Conservation (phyloP, 2,888 invertebrate genomes). For the Serrognathus titanus region DNA sequence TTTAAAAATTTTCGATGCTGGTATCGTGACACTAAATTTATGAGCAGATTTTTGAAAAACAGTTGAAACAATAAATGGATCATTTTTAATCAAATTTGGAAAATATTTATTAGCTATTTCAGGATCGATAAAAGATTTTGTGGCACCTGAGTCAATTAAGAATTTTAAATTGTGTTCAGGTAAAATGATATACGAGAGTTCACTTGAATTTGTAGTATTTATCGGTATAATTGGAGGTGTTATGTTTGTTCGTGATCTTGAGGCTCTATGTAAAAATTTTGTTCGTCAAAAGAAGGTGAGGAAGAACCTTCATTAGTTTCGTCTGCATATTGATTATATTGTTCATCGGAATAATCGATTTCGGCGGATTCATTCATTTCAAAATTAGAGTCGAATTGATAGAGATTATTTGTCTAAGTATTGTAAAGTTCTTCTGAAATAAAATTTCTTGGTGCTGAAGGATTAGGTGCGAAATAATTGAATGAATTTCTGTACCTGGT, state of each 20-base stretch:
- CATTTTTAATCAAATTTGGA: too few relatives aligned
- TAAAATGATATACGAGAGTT: constrained; percentile 18
- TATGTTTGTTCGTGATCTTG: too few relatives aligned
- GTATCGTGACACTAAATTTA: neutral
- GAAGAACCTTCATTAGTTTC: neutral
- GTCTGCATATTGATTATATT: neutral
- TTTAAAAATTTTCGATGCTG: constrained; percentile 6
- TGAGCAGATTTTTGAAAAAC: too few relatives aligned
- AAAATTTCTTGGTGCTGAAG: neutral
- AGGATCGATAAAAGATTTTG: constrained; percentile 21
- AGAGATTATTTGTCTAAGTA: neutral
- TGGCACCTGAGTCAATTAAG: constrained; percentile 18
- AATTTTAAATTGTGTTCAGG: constrained; percentile 20
- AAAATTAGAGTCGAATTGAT: neutral
- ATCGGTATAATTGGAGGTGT: too few relatives aligned
- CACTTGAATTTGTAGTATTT: constrained; percentile 1
- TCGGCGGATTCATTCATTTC: neutral
- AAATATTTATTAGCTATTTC: constrained; percentile 16
- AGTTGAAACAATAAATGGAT: too few relatives aligned
- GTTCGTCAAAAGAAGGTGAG: neutral
- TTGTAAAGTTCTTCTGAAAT: neutral
- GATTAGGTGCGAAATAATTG: too few relatives aligned
- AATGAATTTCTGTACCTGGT: neutral
- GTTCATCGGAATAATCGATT: neutral
- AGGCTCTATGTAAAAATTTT: too few relatives aligned